Evolutionary conservation across 2,113 vertebrate genomes (phyloP).

Genomic region (Chaetodon trifascialis): DNA sequence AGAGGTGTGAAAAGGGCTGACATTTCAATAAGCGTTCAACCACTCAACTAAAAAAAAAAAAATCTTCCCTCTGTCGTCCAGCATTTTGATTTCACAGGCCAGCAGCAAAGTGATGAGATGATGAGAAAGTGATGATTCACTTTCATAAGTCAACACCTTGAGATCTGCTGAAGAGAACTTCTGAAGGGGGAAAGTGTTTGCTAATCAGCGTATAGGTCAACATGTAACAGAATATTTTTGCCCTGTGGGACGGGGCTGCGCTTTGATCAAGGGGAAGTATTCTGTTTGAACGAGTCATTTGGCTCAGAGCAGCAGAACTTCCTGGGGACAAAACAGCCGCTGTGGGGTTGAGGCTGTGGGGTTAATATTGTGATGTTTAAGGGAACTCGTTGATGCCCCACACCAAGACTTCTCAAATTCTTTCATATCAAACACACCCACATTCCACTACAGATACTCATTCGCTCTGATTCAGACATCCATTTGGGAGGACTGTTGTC

Average conservation of each 20-base stretch:
- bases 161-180: conserved; percentile 55
- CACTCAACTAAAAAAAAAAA: not conserved
- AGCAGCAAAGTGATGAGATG: conserved; percentile 25
- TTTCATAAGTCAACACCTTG: conserved; percentile 59
- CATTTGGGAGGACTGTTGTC: not conserved
- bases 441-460: conserved; percentile 24
- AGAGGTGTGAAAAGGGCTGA: not conserved
- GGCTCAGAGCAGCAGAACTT: conserved; percentile 69
- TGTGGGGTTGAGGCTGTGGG: conserved; percentile 55
- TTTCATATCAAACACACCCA: conserved; percentile 47
- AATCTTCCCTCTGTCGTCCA: not conserved
- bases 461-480: conserved; percentile 39
- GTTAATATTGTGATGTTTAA: conserved; percentile 77
- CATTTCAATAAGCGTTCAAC: not conserved
- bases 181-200: conserved; percentile 74
- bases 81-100: conserved; percentile 3
- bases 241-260: conserved; percentile 62
- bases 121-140: conserved; percentile 2
- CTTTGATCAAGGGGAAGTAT: conserved; percentile 82
- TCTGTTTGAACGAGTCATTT: conserved; percentile 81
- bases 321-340: conserved; percentile 63
- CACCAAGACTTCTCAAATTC: conserved; percentile 34
- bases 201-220: conserved; percentile 83
- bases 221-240: conserved; percentile 80
- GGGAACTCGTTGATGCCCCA: conserved; percentile 58